These are phyloP conservation scores for Meriones psammophilus DNA, from an alignment of 2,797 vertebrate species.

Conservation along the genomic window DNA sequence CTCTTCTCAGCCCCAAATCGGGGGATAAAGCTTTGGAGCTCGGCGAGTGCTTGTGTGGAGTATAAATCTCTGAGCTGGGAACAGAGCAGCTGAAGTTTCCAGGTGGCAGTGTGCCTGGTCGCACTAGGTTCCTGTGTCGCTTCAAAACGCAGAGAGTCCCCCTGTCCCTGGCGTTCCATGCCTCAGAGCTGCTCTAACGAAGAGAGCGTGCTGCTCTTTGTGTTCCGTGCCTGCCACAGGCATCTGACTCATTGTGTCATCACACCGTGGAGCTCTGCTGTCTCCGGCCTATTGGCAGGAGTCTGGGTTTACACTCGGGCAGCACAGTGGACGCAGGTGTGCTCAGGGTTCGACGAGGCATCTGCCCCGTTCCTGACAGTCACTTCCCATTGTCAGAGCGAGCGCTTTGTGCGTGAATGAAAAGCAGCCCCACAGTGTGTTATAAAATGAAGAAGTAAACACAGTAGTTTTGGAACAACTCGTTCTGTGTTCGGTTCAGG, in stretches of 20 bases:
- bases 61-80: neutral
- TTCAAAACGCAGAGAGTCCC: neutral
- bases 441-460: neutral
- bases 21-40: neutral
- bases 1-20: constrained; percentile 48
- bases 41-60: neutral
- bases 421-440: rapidly evolving
- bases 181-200: neutral
- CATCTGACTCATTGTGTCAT: neutral
- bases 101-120: neutral
- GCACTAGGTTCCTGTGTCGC: rapidly evolving
- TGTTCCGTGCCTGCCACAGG: neutral
- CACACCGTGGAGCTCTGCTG: rapidly evolving
- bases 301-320: neutral
- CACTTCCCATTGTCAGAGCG: neutral
- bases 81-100: neutral
- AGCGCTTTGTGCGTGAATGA: neutral
- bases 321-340: neutral
- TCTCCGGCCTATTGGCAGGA: neutral
- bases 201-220: rapidly evolving
- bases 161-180: neutral
- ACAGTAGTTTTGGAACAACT: neutral
- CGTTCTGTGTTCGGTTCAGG: neutral
- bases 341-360: neutral
- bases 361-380: neutral